phyloP scores from a whole-genome alignment of 2,797 vertebrate genomes.

The Naso thynnoides region DNA sequence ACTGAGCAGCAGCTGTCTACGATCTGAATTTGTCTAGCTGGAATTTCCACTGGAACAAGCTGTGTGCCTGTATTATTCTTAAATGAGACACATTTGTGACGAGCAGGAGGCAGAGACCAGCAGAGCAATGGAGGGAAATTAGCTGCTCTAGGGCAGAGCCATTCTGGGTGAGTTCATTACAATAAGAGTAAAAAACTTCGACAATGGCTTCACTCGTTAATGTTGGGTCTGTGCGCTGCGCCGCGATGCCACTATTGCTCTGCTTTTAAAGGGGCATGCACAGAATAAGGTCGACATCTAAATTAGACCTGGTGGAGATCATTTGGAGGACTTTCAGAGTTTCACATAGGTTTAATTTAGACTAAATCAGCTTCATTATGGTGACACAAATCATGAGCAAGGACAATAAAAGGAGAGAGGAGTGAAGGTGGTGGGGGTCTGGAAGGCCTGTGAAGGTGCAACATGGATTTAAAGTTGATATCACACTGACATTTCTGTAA shows the following conservation, averaged over 20 bases:
- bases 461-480: background rate
- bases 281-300: conserved; percentile 59
- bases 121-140: conserved; percentile 74
- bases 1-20: conserved; percentile 59
- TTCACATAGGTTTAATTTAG: conserved; percentile 44
- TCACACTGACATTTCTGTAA: conserved; percentile 40
- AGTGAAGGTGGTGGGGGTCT: background rate
- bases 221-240: conserved; percentile 12
- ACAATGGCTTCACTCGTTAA: conserved; percentile 59
- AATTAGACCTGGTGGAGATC: conserved; percentile 66
- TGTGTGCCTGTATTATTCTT: conserved; percentile 66
- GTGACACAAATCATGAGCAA: conserved; percentile 46
- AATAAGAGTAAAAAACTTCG: conserved; percentile 58
- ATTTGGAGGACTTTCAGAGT: conserved; percentile 57
- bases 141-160: conserved; percentile 76
- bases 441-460: background rate
- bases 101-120: conserved; percentile 74
- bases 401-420: conserved; percentile 36
- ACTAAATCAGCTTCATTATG: conserved; percentile 38
- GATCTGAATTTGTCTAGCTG: conserved; percentile 51
- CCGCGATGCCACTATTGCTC: conserved; percentile 4
- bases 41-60: conserved; percentile 53
- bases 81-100: conserved; percentile 77
- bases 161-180: conserved; percentile 79
- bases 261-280: conserved; percentile 38